Percentiles rank a stretch among this genome's conserved stretches.
Conservation (phyloP, 1,140 invertebrate species). For the Platorchestia sp. region DNA sequence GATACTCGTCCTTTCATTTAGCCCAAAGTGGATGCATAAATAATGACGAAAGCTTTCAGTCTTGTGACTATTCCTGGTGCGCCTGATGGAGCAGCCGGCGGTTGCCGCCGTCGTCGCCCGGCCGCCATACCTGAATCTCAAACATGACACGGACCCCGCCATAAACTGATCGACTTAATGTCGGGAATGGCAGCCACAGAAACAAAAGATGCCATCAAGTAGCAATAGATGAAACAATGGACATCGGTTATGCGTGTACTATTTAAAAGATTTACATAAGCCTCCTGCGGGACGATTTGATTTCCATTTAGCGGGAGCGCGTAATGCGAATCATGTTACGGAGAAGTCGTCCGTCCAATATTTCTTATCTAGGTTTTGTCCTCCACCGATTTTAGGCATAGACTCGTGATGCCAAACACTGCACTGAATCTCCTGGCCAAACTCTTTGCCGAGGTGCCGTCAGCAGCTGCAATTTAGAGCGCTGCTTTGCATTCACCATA, state of each 20-base stretch:
- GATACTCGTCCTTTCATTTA: neutral
- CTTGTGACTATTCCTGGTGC: neutral
- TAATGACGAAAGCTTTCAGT: neutral
- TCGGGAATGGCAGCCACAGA: constrained; percentile 52
- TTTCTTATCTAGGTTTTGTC: neutral
- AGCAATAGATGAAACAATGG: constrained; percentile 55
- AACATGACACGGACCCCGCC: constrained; percentile 16
- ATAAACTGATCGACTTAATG: constrained; percentile 44
- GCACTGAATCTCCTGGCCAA: constrained; percentile 21
- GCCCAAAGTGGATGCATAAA: neutral
- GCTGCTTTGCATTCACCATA: constrained; percentile 11
- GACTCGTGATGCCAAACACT: constrained; percentile 34
- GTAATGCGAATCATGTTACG: constrained; percentile 42
- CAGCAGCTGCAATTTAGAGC: constrained; percentile 5
- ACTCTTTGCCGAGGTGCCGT: constrained; percentile 24
- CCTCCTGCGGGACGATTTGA: constrained; percentile 37
- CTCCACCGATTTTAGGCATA: neutral
- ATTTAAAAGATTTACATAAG: constrained; percentile 50
- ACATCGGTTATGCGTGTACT: constrained; percentile 55
- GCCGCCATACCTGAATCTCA: constrained; percentile 39
- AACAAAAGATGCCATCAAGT: constrained; percentile 54
- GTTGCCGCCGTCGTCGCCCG: neutral
- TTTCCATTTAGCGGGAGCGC: constrained; percentile 53
- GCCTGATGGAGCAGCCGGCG: constrained; percentile 12
- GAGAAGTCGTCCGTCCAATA: constrained; percentile 27